Conservation (phyloP, 2,113 vertebrate genomes). For the Peromyscus polionotus region DNA sequence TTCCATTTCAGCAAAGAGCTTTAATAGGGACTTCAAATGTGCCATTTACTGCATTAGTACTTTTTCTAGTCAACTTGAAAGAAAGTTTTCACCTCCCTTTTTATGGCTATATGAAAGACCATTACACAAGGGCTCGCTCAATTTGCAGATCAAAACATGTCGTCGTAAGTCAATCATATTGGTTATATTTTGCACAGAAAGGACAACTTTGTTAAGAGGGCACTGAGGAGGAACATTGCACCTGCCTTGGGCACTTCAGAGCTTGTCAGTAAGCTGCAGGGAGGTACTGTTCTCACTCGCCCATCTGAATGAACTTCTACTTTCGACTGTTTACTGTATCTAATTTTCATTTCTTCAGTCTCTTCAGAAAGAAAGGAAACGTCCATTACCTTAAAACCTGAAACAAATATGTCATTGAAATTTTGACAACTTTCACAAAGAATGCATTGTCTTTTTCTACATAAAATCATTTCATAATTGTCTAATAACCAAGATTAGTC, state of each 20-base stretch:
- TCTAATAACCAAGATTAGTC: neutral
- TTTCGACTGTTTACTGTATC: neutral
- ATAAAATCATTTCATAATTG: neutral
- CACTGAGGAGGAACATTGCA: accelerated
- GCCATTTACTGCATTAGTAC: constrained; percentile 58
- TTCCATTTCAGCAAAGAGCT: constrained; percentile 67
- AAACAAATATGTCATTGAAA: neutral
- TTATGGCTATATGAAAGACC: constrained; percentile 44
- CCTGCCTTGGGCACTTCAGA: neutral
- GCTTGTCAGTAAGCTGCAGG: accelerated
- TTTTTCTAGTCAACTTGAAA: constrained; percentile 63
- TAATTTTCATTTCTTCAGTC: neutral
- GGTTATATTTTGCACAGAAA: neutral
- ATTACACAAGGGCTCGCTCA: neutral
- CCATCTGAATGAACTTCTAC: neutral
- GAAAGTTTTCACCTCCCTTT: constrained; percentile 50
- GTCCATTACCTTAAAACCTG: too few species aligned
- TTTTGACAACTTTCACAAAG: neutral
- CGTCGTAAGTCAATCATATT: constrained; percentile 1
- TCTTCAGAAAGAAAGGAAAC: neutral
- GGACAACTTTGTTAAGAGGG: neutral
- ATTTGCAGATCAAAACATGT: constrained; percentile 41
- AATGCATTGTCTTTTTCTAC: neutral
- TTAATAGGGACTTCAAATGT: constrained; percentile 68
- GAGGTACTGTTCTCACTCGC: neutral